Evolutionary conservation across 2,797 vertebrate genomes (phyloP).

Genomic region (Chlorospingus flavigularis): DNA sequence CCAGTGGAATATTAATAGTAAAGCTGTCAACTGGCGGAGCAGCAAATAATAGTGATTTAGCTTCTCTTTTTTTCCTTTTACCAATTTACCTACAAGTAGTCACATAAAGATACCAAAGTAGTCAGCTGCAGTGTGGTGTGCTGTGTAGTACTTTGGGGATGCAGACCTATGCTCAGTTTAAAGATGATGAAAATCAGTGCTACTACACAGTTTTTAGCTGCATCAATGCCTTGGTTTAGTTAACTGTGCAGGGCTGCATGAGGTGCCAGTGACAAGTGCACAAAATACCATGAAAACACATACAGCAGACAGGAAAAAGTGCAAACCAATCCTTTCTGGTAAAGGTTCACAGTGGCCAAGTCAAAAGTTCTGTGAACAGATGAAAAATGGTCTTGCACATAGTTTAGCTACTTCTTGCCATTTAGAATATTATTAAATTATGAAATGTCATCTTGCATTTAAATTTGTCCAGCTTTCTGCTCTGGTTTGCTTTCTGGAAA

Average conservation of each 20-base stretch:
- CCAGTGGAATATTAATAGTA: not conserved
- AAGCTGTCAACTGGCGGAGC: not conserved
- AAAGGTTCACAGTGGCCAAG: not conserved
- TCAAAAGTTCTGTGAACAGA: not conserved
- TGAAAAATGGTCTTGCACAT: not conserved
- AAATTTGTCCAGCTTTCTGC: conserved; percentile 38
- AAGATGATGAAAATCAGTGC: not conserved
- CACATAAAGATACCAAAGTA: not conserved
- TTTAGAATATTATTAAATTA: conserved; percentile 44
- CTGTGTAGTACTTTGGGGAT: not conserved
- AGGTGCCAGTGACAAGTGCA: not conserved
- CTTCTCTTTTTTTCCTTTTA: not conserved
- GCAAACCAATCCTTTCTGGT: not conserved
- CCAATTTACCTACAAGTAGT: not conserved
- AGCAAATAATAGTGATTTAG: not conserved
- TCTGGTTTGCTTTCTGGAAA: conserved; percentile 37
- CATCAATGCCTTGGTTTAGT: not conserved
- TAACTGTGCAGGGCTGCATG: not conserved
- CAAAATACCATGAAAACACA: not conserved
- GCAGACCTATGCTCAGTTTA: not conserved
- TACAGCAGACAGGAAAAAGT: not conserved
- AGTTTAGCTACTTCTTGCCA: not conserved
- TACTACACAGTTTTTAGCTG: not conserved
- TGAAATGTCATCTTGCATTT: conserved; percentile 52
- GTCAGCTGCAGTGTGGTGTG: not conserved